Percentiles rank a stretch among this genome's conserved stretches.
Evolutionary conservation across 2,113 vertebrate genomes (phyloP).

Genomic region (Oxyruncus cristatus): DNA sequence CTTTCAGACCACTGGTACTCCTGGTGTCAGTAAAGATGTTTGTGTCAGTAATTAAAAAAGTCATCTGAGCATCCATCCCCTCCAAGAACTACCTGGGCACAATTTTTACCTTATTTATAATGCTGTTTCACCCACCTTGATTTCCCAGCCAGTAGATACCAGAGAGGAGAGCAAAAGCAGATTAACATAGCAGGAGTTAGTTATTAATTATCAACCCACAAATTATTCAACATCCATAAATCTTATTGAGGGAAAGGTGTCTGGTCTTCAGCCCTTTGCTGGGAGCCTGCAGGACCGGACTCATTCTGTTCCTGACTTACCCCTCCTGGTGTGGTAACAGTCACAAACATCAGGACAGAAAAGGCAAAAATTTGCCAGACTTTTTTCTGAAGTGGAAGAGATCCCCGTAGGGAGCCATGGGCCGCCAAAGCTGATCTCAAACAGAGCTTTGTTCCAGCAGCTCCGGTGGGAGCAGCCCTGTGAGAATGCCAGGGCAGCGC

Average conservation of each 20-base stretch:
- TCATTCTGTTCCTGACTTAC: neutral
- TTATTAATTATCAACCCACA: neutral
- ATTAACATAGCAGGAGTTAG: neutral
- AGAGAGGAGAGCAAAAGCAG: neutral
- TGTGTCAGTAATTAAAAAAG: neutral
- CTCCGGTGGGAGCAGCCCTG: neutral
- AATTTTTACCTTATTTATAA: neutral
- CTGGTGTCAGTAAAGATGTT: neutral
- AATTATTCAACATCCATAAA: neutral
- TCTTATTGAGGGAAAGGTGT: neutral
- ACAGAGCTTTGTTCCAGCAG: neutral
- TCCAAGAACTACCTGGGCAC: neutral
- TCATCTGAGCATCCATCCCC: neutral
- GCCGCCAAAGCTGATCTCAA: neutral
- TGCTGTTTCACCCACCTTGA: neutral
- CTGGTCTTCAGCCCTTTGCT: neutral
- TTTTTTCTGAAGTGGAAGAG: neutral
- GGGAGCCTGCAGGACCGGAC: neutral
- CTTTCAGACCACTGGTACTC: neutral
- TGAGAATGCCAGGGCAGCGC: neutral
- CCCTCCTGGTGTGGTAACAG: neutral
- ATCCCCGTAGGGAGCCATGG: neutral
- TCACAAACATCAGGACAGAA: neutral
- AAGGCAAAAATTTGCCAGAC: neutral
- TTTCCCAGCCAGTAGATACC: neutral